Base-by-base conservation (phyloP, 2,113 vertebrate species). In the Brevimyrus niger region DNA sequence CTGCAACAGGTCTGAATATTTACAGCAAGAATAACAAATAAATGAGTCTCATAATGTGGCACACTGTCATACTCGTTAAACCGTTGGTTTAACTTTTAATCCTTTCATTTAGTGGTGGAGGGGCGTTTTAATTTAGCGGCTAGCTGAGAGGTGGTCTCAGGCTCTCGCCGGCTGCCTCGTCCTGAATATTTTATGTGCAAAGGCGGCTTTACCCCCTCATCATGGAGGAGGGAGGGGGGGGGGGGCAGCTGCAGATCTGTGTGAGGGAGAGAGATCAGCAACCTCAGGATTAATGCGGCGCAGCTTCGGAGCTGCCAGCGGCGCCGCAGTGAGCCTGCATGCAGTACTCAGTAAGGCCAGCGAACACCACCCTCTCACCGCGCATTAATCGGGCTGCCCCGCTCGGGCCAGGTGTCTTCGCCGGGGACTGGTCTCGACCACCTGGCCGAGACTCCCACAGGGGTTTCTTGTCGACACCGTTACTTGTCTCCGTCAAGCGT, bases 131-230 rank as follows among this genome's bases (percentile, higher is more conserved):
- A 51, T 46, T 23, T 31, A 19, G 1, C 15, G 42, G 27, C 27
- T 50, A 19, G 50, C 88, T 50, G 9, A 15, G 31, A 27, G 38
- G 13, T 58, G 31, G 73, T 38, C 73, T 1, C 8, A 8, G 15
- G 23, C 48, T 44, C 4, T 10, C 35, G 19, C 19, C 48, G 4
- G 76, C 44, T 46, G 88, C 51, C n/a, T 42, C 35, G 31, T 89
- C 21, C 42, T 89, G 31, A 89, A 58, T 89, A 53, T 84, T 89
- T 83, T 15, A 89, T 89, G 51, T 47, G 38, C 76, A 85, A 53
- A 83, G 23, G 38, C 42, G 51, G 82, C 80, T 53, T 84, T 80
- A 89, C 80, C 88, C 42, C 15, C 35, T 42, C 21, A 46, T 83
- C 23, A 58, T 38, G 80, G 50, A 13, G 23, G 8, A 46, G n/a